phyloP scores from a whole-genome alignment of 64 coral and sea anemone species.

The Actinia equina region DNA sequence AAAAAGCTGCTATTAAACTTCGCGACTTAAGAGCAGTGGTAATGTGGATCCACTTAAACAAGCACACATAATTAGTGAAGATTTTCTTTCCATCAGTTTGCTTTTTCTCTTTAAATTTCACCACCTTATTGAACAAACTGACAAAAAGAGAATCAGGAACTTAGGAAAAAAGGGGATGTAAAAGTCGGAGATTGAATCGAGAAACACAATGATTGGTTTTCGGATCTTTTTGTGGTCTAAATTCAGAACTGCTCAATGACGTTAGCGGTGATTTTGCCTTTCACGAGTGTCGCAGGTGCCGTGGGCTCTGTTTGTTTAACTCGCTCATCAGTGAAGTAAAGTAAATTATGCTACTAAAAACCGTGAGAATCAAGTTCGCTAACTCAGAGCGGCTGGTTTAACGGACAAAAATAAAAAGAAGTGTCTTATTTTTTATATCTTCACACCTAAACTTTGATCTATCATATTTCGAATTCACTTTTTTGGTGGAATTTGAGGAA shows the following conservation, averaged over 20 bases:
- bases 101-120: not conserved
- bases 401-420: not conserved
- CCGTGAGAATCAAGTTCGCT: constrained; percentile 7
- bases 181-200: constrained; percentile 3
- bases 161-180: not conserved
- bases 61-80: not conserved
- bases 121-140: not conserved
- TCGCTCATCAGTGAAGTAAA: constrained; percentile 11
- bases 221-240: constrained; percentile 6
- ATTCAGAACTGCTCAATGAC: not conserved
- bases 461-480: not conserved
- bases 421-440: not conserved
- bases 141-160: not conserved
- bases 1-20: constrained; percentile 2
- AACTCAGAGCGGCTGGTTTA: not conserved
- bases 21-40: constrained; percentile 4
- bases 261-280: constrained; percentile 9
- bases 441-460: not conserved
- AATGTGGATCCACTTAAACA: constrained; percentile 1
- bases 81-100: not conserved
- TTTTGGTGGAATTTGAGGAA: not conserved
- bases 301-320: constrained; percentile 12
- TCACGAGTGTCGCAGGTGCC: constrained; percentile 5
- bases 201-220: not conserved
- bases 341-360: not conserved